Base-by-base conservation (phyloP, 1,140 invertebrate species). In the Drosophila azteca region DNA sequence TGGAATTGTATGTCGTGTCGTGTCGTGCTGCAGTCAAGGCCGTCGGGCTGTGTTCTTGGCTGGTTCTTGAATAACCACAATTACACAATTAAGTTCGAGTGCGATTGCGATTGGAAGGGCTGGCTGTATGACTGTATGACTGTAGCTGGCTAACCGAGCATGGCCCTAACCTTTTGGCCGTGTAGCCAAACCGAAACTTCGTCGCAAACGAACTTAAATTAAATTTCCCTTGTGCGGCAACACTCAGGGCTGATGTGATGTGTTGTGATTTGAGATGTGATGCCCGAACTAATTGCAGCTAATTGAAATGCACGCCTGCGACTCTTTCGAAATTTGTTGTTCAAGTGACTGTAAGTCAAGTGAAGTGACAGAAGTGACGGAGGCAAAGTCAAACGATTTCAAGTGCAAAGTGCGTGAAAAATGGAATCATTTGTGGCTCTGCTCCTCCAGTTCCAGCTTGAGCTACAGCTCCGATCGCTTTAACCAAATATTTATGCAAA, bases 401-500 rank as follows among this genome's bases (percentile, higher is more conserved):
- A 63, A 84, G 81, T 76, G 59, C 67, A 88, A 79, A 77, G 75
- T 87, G 76, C 83, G 82, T 88, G 70, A 79, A 87, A 79, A 63
- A 54, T 62, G 41, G 17, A 72, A 79, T 79, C 68, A 61, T 26
- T 52, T 8, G 46, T 13, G 26, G 31, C 59, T 17, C 15, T 15
- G 35, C 35, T 74, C 20, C 24, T 55, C 51, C 55, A 26, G 24
- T 17, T 55, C 51, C 55, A 76, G 61, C 17, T 20, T 20, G 17
- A 1, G 17, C 24, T 55, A 45, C 55, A 26, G 24, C 24, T 55
- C 51, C 68, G 62, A 78, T 85, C 48, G 68, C 57, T 67, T 65
- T 75, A 82, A 46, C 82, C 81, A 85, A 85, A 81, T 58, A 44
- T 67, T 79, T 88, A 88, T 88, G 83, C 62, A 82, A 87, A 87